Conservation (phyloP, 2,888 invertebrate species). For the Drosophila borealis region DNA sequence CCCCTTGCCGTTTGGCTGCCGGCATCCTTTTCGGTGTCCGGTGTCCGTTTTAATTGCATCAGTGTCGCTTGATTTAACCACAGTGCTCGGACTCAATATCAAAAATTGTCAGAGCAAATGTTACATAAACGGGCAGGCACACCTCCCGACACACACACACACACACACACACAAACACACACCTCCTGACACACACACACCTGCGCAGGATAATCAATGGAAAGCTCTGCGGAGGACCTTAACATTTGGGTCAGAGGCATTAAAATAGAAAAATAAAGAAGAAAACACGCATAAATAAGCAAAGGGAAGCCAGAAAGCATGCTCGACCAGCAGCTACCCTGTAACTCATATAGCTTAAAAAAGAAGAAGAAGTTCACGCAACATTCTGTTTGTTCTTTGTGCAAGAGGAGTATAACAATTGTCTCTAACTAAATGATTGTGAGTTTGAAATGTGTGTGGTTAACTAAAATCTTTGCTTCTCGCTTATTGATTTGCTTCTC, state of each 20-base stretch:
- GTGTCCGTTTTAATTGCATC: slow-evolving; percentile 72
- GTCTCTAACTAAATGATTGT: too few relatives aligned
- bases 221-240: slow-evolving; percentile 20
- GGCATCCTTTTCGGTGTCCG: slow-evolving; percentile 32
- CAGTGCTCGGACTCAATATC: slow-evolving; percentile 60
- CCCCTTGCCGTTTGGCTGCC: slow-evolving; percentile 11
- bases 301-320: background rate
- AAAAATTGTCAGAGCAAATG: slow-evolving; percentile 49
- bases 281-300: slow-evolving; percentile 14
- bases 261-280: slow-evolving; percentile 18
- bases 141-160: background rate
- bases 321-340: slow-evolving; percentile 13
- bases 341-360: background rate
- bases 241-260: slow-evolving; percentile 46
- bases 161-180: slow-evolving; percentile 19
- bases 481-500: background rate
- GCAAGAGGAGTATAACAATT: too few relatives aligned
- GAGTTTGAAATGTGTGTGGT: too few relatives aligned
- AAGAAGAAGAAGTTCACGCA: background rate
- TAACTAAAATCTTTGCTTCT: background rate
- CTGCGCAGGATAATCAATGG: slow-evolving; percentile 52
- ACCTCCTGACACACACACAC: slow-evolving; percentile 12
- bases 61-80: slow-evolving; percentile 73
- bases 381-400: too few relatives aligned
- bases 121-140: slow-evolving; percentile 18